Base-by-base conservation (phyloP, 2,888 invertebrate genomes). In the Balanococcus diminutus region DNA sequence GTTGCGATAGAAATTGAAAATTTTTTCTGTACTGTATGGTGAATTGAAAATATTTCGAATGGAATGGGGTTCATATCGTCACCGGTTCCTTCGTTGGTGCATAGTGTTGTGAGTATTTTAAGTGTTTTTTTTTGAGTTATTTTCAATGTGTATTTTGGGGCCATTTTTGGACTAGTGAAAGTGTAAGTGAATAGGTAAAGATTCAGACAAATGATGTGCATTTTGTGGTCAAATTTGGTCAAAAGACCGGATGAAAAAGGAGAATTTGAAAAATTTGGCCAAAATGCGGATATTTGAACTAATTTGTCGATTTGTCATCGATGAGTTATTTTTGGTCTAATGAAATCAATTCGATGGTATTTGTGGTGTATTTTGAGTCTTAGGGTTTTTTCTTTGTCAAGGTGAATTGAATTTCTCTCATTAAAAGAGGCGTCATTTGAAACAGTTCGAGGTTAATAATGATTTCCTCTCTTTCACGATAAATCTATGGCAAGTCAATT, bases 11-110 rank as follows among this genome's bases (percentile, higher is more conserved):
- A 14, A 67, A 67, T 67, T 67, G 31, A 67, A 4, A 28, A 14
- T 67, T 28, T 67, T 28, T n/a, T 67, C 28, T 31, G 16, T 4
- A 28, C 8, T 67, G 28, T 11, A 28, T 2, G 9, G 61, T 67
- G 61, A 67, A 32, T 75, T 8, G 32, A 28, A 75, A 67, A 67
- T 67, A 75, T 75, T 75, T 82, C 82, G 51, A 51, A 82, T 82
- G 82, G 82, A 82, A 82, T 82, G 82, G 82, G 82, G 82, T 82
- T 82, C 51, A 82, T 51, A 82, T 82, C 51, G 51, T 82, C 82
- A 42, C 31, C 51, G 32, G 31, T 75, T 75, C 32, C 75, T 31
- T 75, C 75, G 32, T 75, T 32, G 31, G 32, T 75, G 22, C 75
- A 32, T 32, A 75, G 75, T 32, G 32, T 75, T 11, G 75, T 75